These are phyloP conservation scores for Augochlora pura DNA, from an alignment of 1,140 invertebrate genomes.

Conservation along the genomic window DNA sequence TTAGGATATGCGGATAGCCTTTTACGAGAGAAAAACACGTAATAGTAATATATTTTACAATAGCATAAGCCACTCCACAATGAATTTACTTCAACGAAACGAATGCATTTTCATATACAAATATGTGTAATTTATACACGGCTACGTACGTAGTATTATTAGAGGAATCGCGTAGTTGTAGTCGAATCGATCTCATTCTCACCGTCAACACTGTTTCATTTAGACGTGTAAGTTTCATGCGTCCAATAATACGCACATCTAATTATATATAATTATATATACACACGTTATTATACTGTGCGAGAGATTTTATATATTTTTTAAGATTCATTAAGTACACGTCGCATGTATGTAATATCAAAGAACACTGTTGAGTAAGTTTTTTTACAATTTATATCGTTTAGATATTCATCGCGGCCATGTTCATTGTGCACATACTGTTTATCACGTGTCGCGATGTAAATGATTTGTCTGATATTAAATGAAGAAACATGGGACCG, in stretches of 20 bases:
- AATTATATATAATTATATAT: conserved; percentile 19
- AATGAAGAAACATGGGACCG: conserved; percentile 22
- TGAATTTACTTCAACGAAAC: conserved; percentile 1
- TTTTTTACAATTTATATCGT: not conserved
- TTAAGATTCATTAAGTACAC: not conserved
- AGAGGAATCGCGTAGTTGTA: conserved; percentile 12
- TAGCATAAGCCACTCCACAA: conserved; percentile 3
- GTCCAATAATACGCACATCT: conserved; percentile 19
- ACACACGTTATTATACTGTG: conserved; percentile 6
- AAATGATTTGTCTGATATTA: not conserved
- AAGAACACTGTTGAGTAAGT: not conserved
- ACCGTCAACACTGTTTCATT: conserved; percentile 33
- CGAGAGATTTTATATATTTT: conserved; percentile 25
- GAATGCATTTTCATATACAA: not conserved
- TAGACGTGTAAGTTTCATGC: conserved; percentile 17
- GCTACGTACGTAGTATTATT: conserved; percentile 30
- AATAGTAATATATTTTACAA: conserved; percentile 24
- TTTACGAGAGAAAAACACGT: not conserved
- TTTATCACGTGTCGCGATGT: not conserved
- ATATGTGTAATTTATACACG: conserved; percentile 9
- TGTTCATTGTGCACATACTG: not conserved
- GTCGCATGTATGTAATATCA: not conserved
- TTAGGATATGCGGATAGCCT: conserved; percentile 6
- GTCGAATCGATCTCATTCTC: conserved; percentile 58
- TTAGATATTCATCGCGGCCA: not conserved